Percentiles rank a stretch among this genome's conserved stretches.
Evolutionary conservation across 2,888 invertebrate genomes (phyloP).

Genomic region (Drosophila kuntzei): DNA sequence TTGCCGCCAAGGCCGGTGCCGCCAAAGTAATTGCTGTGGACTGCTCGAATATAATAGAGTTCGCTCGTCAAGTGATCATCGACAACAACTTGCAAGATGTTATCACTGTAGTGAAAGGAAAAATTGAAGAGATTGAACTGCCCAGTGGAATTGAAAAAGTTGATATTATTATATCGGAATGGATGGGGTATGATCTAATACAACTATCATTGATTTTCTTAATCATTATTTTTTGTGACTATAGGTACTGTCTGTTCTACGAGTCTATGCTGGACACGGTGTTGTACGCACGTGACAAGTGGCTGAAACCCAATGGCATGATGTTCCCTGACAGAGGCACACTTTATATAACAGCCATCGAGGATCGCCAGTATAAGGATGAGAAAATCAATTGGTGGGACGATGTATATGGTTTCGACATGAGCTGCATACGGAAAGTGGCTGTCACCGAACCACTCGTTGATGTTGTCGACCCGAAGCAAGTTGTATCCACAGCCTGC

Average conservation of each 20-base stretch:
- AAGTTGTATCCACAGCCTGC: constrained; percentile 98
- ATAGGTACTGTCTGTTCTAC: constrained; percentile 94
- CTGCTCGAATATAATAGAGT: constrained; percentile 99
- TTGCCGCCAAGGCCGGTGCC: constrained; percentile 99
- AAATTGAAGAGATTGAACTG: constrained; percentile 97
- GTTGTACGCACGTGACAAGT: constrained; percentile 98
- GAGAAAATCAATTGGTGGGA: constrained; percentile 99
- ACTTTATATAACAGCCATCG: constrained; percentile 96
- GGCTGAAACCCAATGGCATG: constrained; percentile 96
- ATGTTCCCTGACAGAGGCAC: constrained; percentile 98
- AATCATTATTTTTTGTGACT: constrained; percentile 2
- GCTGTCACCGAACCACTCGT: constrained; percentile 99
- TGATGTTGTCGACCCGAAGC: constrained; percentile 99
- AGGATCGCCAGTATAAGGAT: constrained; percentile 99
- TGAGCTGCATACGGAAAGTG: constrained; percentile 99
- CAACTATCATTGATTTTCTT: neutral
- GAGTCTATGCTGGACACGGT: constrained; percentile 99
- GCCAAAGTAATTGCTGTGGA: constrained; percentile 98
- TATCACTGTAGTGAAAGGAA: constrained; percentile 94
- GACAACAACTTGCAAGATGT: constrained; percentile 92
- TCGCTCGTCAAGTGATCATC: constrained; percentile 97
- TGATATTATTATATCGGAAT: constrained; percentile 94
- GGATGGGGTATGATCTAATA: constrained; percentile 88
- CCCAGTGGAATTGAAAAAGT: constrained; percentile 96
- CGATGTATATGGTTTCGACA: constrained; percentile 99